phyloP scores from a whole-genome alignment of 2,888 invertebrate species.

The Synergus umbraculus region DNA sequence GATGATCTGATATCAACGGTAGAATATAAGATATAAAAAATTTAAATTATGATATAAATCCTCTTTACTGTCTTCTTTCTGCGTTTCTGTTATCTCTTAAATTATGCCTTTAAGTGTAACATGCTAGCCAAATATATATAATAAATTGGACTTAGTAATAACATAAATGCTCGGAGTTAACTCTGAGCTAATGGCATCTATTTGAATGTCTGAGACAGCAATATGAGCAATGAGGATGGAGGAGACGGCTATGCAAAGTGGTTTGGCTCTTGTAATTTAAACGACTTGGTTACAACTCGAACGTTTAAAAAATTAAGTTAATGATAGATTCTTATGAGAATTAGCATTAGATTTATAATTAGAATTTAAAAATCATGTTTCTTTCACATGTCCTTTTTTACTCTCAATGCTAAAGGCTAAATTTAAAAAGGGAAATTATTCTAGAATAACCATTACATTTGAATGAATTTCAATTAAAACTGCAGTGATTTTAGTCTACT shows the following conservation, averaged over 20 bases:
- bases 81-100: neutral
- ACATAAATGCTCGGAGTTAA: conserved; percentile 6
- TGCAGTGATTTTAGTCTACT: neutral
- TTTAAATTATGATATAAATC: neutral
- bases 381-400: neutral
- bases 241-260: neutral
- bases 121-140: conserved; percentile 21
- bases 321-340: neutral
- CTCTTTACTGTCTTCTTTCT: neutral
- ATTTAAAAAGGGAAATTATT: neutral
- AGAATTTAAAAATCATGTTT: too few relatives aligned
- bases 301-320: neutral
- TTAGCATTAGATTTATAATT: neutral
- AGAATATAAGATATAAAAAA: neutral
- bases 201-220: conserved; percentile 25
- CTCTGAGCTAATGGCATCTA: conserved; percentile 24
- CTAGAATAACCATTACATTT: neutral
- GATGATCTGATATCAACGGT: neutral
- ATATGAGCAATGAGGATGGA: conserved; percentile 7
- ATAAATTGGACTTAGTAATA: conserved; percentile 14
- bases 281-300: neutral
- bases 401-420: neutral
- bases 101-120: neutral
- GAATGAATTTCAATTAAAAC: neutral
- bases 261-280: conserved; percentile 21